phyloP scores from a whole-genome alignment of 2,113 vertebrate species.

The Amazona guildingii region DNA sequence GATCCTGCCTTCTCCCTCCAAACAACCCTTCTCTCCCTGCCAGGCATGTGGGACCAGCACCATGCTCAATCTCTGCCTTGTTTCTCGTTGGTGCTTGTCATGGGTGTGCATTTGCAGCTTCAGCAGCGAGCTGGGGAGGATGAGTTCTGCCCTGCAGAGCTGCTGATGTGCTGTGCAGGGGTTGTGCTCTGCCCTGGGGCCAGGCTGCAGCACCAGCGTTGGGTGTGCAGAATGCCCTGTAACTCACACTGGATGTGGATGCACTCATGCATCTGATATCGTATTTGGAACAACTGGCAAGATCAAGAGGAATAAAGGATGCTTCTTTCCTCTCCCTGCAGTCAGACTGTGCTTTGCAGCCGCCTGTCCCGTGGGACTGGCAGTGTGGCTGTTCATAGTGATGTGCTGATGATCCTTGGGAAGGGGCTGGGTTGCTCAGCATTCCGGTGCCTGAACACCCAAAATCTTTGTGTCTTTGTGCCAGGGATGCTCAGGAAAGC shows the following conservation, averaged over 20 bases:
- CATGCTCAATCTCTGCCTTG: background rate
- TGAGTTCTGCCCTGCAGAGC: background rate
- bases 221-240: background rate
- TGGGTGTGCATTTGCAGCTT: accelerated
- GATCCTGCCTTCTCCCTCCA: background rate
- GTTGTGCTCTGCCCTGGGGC: background rate
- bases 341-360: background rate
- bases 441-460: background rate
- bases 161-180: background rate
- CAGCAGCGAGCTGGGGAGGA: background rate
- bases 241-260: background rate
- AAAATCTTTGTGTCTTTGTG: background rate
- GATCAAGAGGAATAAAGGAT: background rate
- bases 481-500: background rate
- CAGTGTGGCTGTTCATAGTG: background rate
- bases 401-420: background rate
- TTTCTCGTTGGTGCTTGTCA: background rate
- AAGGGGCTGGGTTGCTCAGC: background rate
- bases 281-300: background rate
- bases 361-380: background rate
- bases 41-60: background rate
- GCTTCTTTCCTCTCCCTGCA: background rate
- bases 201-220: background rate
- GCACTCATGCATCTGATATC: accelerated
- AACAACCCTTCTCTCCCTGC: background rate